These are phyloP conservation scores for Emys orbicularis DNA, from an alignment of 2,797 vertebrate genomes.

Conservation along the genomic window DNA sequence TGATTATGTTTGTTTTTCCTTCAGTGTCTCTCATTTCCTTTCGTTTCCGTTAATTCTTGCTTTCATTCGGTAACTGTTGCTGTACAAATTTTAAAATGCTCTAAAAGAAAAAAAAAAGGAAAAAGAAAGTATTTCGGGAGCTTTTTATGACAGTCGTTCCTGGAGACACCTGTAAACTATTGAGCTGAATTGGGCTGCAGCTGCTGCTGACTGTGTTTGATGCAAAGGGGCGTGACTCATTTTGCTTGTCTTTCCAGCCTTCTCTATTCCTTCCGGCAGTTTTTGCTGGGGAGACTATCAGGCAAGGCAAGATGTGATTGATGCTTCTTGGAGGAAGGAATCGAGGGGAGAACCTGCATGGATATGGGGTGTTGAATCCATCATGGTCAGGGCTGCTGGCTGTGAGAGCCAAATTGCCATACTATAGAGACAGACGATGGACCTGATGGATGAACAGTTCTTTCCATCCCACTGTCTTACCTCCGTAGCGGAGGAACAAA, in stretches of 20 bases:
- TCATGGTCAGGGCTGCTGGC: not conserved
- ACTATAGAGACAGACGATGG: fast-evolving
- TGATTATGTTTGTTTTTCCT: constrained; percentile 74
- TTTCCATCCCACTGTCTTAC: not conserved
- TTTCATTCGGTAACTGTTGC: constrained; percentile 64
- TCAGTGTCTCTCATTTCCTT: constrained; percentile 72
- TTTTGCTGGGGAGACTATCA: not conserved
- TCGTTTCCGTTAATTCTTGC: constrained; percentile 67
- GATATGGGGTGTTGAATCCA: not conserved
- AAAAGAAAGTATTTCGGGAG: constrained; percentile 27
- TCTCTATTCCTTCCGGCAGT: not conserved
- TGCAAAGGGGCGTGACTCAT: constrained; percentile 40
- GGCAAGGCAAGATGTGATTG: fast-evolving
- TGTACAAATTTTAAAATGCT: constrained; percentile 52
- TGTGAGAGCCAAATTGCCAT: not conserved
- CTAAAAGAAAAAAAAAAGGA: not conserved
- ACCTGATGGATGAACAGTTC: not conserved
- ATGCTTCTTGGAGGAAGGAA: not conserved
- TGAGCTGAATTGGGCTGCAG: constrained; percentile 50
- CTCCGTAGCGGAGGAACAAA: fast-evolving
- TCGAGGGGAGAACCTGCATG: not conserved
- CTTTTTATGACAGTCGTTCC: constrained; percentile 57
- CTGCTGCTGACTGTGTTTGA: not conserved
- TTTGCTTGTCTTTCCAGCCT: not conserved
- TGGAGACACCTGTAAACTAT: constrained; percentile 62